phyloP scores from a whole-genome alignment of 2,888 invertebrate species.

The Napeogenes inachia region DNA sequence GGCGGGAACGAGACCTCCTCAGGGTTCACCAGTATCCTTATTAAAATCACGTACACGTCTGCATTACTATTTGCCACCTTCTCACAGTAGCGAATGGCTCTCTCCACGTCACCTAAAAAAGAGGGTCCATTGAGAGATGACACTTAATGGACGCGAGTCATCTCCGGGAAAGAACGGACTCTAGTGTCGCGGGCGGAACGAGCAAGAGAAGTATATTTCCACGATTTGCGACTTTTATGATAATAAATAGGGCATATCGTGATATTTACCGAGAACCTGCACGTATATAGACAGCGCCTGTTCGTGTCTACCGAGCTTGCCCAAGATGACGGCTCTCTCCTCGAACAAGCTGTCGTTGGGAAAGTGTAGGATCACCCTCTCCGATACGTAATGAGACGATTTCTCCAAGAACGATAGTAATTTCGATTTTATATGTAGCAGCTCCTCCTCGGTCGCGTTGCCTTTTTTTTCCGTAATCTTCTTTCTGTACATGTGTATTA shows the following conservation, averaged over 20 bases:
- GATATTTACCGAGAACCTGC: slow-evolving; percentile 81
- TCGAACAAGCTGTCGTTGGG: slow-evolving; percentile 91
- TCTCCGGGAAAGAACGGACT: no score
- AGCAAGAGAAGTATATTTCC: no score
- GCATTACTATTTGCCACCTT: slow-evolving; percentile 77
- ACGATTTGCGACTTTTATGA: no score
- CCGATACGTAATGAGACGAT: slow-evolving; percentile 89
- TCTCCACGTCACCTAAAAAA: slow-evolving; percentile 82
- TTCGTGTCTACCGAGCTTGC: slow-evolving; percentile 92
- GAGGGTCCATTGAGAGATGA: not conserved
- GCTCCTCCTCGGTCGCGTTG: slow-evolving; percentile 55
- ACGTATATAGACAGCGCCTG: slow-evolving; percentile 95
- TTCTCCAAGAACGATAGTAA: slow-evolving; percentile 88
- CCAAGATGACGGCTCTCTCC: slow-evolving; percentile 95
- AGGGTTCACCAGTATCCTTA: slow-evolving; percentile 72
- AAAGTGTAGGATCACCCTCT: slow-evolving; percentile 90
- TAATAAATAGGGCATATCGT: no score
- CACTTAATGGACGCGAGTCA: no score
- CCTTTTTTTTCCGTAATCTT: slow-evolving; percentile 73
- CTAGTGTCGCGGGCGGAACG: no score
- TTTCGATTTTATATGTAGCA: slow-evolving; percentile 68
- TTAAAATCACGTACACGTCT: slow-evolving; percentile 80
- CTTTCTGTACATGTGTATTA: slow-evolving; percentile 93
- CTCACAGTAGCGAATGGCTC: slow-evolving; percentile 91
- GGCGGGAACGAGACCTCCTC: slow-evolving; percentile 47